phyloP scores from a whole-genome alignment of 1,140 invertebrate genomes.

The Gonioctena quinquepunctata region DNA sequence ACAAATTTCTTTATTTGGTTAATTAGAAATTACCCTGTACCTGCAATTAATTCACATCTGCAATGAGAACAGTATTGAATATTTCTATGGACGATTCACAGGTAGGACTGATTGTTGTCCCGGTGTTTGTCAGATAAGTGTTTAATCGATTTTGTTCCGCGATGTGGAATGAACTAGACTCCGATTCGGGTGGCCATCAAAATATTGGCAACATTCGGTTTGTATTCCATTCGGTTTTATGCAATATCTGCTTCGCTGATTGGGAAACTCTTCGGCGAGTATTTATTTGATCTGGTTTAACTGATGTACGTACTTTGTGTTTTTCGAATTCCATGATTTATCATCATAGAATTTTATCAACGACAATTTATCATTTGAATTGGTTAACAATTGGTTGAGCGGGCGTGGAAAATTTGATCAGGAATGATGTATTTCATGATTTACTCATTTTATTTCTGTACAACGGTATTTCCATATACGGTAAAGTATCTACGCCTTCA shows the following conservation, averaged over 20 bases:
- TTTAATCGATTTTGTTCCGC: slow-evolving; percentile 20
- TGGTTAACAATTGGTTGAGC: not conserved
- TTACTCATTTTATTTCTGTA: too few relatives aligned
- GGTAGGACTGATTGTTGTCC: not conserved
- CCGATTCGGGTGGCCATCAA: slow-evolving; percentile 5
- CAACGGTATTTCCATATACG: too few relatives aligned
- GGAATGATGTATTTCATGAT: not conserved
- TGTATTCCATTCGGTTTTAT: slow-evolving; percentile 11
- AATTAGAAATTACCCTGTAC: too few relatives aligned
- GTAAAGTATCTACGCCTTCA: too few relatives aligned
- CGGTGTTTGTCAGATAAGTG: not conserved
- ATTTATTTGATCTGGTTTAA: slow-evolving; percentile 30
- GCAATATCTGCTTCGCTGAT: not conserved
- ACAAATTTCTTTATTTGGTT: too few relatives aligned
- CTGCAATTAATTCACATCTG: not conserved
- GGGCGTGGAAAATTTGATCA: not conserved
- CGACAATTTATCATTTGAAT: not conserved
- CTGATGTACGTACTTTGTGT: slow-evolving; percentile 18
- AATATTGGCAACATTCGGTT: slow-evolving; percentile 38
- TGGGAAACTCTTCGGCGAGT: slow-evolving; percentile 23
- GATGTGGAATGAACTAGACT: slow-evolving; percentile 10
- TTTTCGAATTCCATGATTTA: not conserved
- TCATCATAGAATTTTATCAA: not conserved
- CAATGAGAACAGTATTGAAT: not conserved
- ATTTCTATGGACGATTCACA: not conserved